phyloP scores from a whole-genome alignment of 1,140 invertebrate species.

The Drosophila pachea region DNA sequence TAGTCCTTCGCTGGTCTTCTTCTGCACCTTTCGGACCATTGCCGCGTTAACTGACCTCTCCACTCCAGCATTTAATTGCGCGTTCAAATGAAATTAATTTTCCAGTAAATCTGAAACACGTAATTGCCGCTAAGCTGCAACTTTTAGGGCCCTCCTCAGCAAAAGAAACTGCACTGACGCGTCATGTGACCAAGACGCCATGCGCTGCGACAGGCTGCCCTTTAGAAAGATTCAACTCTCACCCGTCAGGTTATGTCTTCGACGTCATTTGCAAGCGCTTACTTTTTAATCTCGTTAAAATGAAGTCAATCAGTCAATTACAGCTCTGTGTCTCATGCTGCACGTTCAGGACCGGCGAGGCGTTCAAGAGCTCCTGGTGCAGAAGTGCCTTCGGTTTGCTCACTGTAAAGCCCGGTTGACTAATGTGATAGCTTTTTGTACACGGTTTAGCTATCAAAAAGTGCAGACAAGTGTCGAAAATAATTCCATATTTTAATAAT shows the following conservation, averaged over 20 bases:
- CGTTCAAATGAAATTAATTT: constrained; percentile 75
- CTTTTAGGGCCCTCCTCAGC: constrained; percentile 2
- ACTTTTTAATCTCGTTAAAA: constrained; percentile 55
- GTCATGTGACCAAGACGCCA: not conserved
- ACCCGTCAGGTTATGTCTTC: not conserved
- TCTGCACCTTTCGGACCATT: constrained; percentile 5
- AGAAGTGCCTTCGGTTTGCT: not conserved
- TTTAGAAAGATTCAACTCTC: too few relatives aligned
- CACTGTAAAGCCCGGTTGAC: not conserved
- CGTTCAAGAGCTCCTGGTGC: not conserved
- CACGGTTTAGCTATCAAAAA: too few relatives aligned
- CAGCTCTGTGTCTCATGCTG: not conserved
- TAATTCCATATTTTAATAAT: too few relatives aligned
- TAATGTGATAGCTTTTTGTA: too few relatives aligned
- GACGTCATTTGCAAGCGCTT: constrained; percentile 30
- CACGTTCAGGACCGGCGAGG: not conserved
- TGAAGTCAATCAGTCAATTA: constrained; percentile 63
- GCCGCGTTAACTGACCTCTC: constrained; percentile 40
- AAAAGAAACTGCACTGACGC: constrained; percentile 10
- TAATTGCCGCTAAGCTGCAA: constrained; percentile 35
- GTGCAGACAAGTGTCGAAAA: too few relatives aligned
- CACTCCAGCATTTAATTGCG: constrained; percentile 65
- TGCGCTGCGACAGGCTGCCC: not conserved
- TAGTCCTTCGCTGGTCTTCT: constrained; percentile 26
- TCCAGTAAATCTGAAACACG: constrained; percentile 45